Evolutionary conservation across 1,140 invertebrate genomes (phyloP).

Genomic region (Triops longicaudatus): DNA sequence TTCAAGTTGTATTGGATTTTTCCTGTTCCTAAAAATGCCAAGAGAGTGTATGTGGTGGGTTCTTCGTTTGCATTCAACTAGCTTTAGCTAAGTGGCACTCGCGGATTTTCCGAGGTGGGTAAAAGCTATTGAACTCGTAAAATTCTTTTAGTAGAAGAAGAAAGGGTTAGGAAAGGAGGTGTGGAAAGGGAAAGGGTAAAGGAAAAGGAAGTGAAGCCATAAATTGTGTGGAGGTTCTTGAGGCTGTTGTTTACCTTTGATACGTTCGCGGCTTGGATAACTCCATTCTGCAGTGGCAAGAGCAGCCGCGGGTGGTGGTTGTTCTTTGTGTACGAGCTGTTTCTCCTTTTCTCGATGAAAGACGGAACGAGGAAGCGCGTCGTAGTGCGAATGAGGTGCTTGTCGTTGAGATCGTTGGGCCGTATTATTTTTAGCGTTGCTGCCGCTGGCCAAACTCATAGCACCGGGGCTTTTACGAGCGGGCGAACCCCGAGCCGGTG

Average conservation of each 20-base stretch:
- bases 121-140: not conserved
- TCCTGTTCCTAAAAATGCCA: not conserved
- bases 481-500: not conserved
- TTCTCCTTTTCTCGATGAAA: constrained; percentile 8
- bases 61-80: not conserved
- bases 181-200: not conserved
- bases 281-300: not conserved
- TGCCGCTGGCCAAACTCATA: not conserved
- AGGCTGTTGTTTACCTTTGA: not conserved
- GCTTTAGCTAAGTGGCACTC: not conserved
- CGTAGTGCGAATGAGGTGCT: constrained; percentile 14
- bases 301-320: not conserved
- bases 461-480: not conserved
- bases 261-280: not conserved
- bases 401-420: constrained; percentile 14
- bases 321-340: constrained; percentile 6
- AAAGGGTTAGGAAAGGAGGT: not conserved
- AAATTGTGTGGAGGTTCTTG: not conserved
- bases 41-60: too few relatives aligned
- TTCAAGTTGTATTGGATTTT: too few relatives aligned
- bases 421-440: constrained; percentile 9
- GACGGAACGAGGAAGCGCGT: not conserved
- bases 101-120: not conserved
- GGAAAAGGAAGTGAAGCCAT: not conserved
- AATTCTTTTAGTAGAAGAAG: not conserved